Conservation (phyloP, 2,888 invertebrate species). For the Euclidia mi region DNA sequence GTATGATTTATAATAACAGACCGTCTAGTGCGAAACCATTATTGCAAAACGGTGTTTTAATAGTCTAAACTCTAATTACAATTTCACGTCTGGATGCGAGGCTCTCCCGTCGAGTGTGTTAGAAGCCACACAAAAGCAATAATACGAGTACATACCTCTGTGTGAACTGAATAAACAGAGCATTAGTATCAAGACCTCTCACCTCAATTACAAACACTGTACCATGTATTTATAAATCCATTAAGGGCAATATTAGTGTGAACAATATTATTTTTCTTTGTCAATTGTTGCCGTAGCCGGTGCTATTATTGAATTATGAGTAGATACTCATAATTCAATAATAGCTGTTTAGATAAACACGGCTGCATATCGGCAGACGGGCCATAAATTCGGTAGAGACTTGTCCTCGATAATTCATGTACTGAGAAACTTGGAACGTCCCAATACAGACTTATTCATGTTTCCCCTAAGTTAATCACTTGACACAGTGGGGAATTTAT, state of each 20-base stretch:
- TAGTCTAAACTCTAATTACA: no score
- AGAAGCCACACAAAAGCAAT: no score
- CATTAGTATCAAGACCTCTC: slow-evolving; percentile 32
- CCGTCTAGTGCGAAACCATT: no score
- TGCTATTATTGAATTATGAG: slow-evolving; percentile 67
- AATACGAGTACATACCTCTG: not conserved
- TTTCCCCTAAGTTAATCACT: slow-evolving; percentile 71
- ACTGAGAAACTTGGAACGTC: slow-evolving; percentile 61
- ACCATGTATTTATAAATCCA: slow-evolving; percentile 50
- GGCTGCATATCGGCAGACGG: slow-evolving; percentile 53
- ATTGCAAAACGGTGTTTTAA: no score
- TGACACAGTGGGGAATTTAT: slow-evolving; percentile 64
- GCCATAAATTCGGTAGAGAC: slow-evolving; percentile 71
- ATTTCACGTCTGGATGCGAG: no score
- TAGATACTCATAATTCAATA: no score
- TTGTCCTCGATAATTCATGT: slow-evolving; percentile 75
- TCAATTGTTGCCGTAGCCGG: slow-evolving; percentile 61
- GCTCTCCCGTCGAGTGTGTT: no score
- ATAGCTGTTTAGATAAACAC: no score
- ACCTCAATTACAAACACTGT: slow-evolving; percentile 20
- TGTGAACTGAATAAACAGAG: slow-evolving; percentile 7
- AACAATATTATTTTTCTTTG: slow-evolving; percentile 62
- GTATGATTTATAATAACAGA: no score
- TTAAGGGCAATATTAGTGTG: slow-evolving; percentile 52
- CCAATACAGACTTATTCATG: slow-evolving; percentile 69